phyloP scores from a whole-genome alignment of 2,888 invertebrate genomes.

The Corythucha ciliata region DNA sequence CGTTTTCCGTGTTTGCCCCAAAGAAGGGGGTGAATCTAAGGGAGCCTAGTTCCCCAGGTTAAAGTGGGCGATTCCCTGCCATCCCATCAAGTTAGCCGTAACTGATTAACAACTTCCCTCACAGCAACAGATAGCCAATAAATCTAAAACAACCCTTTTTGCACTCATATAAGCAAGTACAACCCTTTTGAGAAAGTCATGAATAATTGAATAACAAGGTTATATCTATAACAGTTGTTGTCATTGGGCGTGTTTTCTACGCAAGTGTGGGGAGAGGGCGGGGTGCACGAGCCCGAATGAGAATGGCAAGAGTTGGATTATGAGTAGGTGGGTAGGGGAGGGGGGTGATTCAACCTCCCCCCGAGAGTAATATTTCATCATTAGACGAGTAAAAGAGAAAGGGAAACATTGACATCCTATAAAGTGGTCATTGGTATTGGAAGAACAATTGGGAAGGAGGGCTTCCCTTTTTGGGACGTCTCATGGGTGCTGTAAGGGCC shows the following conservation, averaged over 20 bases:
- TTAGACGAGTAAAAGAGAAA: constrained; percentile 4
- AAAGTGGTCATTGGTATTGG: constrained; percentile 22
- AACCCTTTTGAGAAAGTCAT: constrained; percentile 16
- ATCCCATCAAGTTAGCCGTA: no score
- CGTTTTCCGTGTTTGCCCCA: no score
- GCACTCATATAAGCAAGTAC: neutral
- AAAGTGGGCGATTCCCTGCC: no score
- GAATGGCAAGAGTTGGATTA: constrained; percentile 1
- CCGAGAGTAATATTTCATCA: constrained; percentile 18
- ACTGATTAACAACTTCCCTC: no score
- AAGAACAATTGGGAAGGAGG: constrained; percentile 18
- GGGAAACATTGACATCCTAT: constrained; percentile 22
- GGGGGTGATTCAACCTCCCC: neutral
- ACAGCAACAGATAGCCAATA: constrained; percentile 25
- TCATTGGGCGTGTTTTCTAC: constrained; percentile 2
- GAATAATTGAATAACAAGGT: constrained; percentile 26
- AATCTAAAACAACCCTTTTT: constrained; percentile 15
- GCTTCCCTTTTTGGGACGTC: constrained; percentile 14
- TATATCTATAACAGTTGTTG: constrained; percentile 24
- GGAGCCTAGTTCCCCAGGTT: no score
- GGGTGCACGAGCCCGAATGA: neutral
- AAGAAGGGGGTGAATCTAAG: no score
- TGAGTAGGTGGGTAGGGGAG: neutral
- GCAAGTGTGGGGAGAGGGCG: no score
- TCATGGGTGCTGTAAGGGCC: constrained; percentile 20